phyloP scores from a whole-genome alignment of 2,113 vertebrate genomes.

The Triplophysa siluroides region DNA sequence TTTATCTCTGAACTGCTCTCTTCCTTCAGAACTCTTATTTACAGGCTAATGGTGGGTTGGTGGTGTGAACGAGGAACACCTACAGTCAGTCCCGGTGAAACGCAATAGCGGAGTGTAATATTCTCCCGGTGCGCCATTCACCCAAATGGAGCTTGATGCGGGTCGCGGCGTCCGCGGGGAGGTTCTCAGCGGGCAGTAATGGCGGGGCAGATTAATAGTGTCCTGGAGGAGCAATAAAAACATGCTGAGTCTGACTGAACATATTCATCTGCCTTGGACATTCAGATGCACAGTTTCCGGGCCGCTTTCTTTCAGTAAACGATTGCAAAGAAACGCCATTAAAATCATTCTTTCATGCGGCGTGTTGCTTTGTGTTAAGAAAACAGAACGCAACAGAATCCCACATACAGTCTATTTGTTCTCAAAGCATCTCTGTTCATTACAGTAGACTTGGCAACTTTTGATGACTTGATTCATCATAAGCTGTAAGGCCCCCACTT shows the following conservation, averaged over 20 bases:
- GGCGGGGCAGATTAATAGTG: slow-evolving; percentile 39
- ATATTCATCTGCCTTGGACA: slow-evolving; percentile 12
- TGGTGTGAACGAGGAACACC: slow-evolving; percentile 19
- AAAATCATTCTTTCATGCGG: neutral
- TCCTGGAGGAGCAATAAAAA: slow-evolving; percentile 47
- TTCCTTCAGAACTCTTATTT: slow-evolving; percentile 35
- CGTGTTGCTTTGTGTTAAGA: neutral
- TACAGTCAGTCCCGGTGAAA: slow-evolving; percentile 30
- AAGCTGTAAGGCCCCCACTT: slow-evolving; percentile 72
- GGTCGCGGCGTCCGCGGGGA: slow-evolving; percentile 30
- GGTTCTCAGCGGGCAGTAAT: slow-evolving; percentile 31
- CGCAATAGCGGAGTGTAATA: slow-evolving; percentile 33
- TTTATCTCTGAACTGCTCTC: neutral
- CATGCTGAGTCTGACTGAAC: slow-evolving; percentile 24
- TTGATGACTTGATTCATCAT: slow-evolving; percentile 85
- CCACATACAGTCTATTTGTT: slow-evolving; percentile 17
- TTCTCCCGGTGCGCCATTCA: slow-evolving; percentile 32
- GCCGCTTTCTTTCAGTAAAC: neutral
- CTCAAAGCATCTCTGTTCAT: slow-evolving; percentile 25
- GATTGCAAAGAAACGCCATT: neutral
- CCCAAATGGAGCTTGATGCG: slow-evolving; percentile 31
- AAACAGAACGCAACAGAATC: neutral
- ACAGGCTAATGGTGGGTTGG: slow-evolving; percentile 21
- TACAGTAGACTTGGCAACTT: slow-evolving; percentile 68
- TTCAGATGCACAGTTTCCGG: slow-evolving; percentile 1